A percentile compares a stretch with the other conserved stretches of the same genome.
phyloP scores from a whole-genome alignment of 1,140 invertebrate species.

The Pomacea maculata region DNA sequence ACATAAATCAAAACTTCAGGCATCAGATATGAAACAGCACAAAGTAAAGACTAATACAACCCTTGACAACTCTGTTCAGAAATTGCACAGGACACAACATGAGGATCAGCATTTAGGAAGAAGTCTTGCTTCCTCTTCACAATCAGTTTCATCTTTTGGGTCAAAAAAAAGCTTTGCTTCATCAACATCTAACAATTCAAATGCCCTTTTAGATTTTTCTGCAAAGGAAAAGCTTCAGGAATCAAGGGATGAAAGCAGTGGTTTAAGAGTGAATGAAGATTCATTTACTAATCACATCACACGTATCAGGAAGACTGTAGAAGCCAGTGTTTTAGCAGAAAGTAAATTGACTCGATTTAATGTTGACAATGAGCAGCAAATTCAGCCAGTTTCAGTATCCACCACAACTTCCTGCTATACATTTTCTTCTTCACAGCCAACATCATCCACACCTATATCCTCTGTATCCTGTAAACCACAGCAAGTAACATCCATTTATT shows the following conservation, averaged over 20 bases:
- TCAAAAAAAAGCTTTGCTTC: slow-evolving; percentile 9
- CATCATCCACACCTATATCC: background rate
- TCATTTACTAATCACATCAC: slow-evolving; percentile 18
- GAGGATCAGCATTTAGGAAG: slow-evolving; percentile 14
- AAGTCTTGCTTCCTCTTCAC: background rate
- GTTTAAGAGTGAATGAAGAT: background rate
- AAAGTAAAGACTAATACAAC: background rate
- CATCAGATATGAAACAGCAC: background rate
- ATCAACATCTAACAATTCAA: background rate
- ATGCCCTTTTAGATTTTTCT: background rate
- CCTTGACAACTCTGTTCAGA: background rate
- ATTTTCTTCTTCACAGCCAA: background rate
- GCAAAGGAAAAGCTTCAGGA: background rate
- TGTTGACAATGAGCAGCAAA: background rate
- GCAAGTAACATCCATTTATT: too few species aligned
- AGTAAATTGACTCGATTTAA: background rate
- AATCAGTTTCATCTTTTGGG: background rate
- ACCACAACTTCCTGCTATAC: background rate
- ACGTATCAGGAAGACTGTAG: slow-evolving; percentile 29
- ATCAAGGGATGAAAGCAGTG: background rate
- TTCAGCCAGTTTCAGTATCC: background rate
- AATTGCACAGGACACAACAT: slow-evolving; percentile 7
- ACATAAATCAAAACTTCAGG: background rate
- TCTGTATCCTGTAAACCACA: too few species aligned
- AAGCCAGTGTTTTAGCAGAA: slow-evolving; percentile 30